Percentiles rank a stretch among this genome's conserved stretches.
Evolutionary conservation across 2,797 vertebrate genomes (phyloP).

Genomic region (Psittacula echo): DNA sequence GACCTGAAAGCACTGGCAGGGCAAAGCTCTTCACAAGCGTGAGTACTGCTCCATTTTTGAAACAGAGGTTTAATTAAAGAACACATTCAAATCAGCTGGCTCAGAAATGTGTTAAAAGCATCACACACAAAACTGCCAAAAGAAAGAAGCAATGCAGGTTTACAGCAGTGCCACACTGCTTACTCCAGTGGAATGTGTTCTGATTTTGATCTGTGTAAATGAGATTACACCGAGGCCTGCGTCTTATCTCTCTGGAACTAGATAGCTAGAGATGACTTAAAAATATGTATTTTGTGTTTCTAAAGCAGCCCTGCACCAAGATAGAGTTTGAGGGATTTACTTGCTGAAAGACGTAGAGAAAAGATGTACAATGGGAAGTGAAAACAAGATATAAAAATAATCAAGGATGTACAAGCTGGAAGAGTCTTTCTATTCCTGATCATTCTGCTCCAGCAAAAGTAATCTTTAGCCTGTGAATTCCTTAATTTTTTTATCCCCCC

Average conservation of each 20-base stretch:
- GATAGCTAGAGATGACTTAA: background rate
- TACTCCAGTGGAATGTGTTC: background rate
- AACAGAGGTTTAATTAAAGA: slow-evolving; percentile 28
- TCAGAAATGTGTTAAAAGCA: background rate
- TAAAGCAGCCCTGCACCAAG: background rate
- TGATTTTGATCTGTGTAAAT: slow-evolving; percentile 37
- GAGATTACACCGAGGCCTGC: background rate
- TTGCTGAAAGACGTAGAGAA: background rate
- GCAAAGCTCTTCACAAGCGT: background rate
- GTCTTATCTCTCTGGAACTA: background rate
- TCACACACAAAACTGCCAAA: background rate
- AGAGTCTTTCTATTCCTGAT: background rate
- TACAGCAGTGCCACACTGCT: background rate
- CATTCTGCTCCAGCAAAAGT: background rate
- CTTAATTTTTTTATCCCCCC: background rate
- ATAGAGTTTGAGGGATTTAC: background rate
- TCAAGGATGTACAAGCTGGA: background rate
- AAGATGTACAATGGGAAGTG: background rate
- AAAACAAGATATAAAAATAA: slow-evolving; percentile 14
- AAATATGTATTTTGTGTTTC: slow-evolving; percentile 2
- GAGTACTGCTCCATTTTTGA: background rate
- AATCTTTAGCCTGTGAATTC: slow-evolving; percentile 9
- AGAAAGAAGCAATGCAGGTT: background rate
- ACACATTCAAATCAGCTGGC: background rate
- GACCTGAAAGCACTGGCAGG: background rate